A percentile compares a stretch with the other conserved stretches of the same genome.
Evolutionary conservation across 2,888 invertebrate species (phyloP).

Genomic region (Tuberolachnus salignus): DNA sequence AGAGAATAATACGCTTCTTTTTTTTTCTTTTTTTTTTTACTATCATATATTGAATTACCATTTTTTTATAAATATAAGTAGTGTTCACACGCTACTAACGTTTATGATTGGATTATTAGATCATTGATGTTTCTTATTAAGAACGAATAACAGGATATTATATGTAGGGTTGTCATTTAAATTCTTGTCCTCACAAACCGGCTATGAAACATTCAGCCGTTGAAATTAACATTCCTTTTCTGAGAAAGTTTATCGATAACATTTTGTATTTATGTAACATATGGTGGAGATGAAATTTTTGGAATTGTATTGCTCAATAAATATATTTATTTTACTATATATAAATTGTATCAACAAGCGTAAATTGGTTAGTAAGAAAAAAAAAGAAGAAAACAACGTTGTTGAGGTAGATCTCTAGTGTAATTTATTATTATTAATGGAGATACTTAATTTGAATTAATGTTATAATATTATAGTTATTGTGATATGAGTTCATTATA

Average conservation of each 20-base stretch:
- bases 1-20: too few relatives aligned
- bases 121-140: constrained; percentile 2
- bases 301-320: constrained; percentile 50
- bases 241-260: constrained; percentile 10
- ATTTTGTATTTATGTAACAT: constrained; percentile 13
- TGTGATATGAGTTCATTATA: constrained; percentile 45
- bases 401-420: constrained; percentile 41
- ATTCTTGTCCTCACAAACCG: neutral
- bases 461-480: constrained; percentile 38
- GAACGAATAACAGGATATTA: neutral
- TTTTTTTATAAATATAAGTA: constrained; percentile 23
- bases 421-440: constrained; percentile 16
- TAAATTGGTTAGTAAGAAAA: constrained; percentile 25
- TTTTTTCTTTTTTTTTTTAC: constrained; percentile 11
- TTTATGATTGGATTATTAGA: neutral
- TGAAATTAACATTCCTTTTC: constrained; percentile 42
- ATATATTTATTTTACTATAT: constrained; percentile 31
- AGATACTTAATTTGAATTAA: constrained; percentile 49
- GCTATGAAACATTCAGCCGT: neutral
- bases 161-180: neutral
- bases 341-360: constrained; percentile 28
- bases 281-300: constrained; percentile 25
- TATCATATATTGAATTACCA: constrained; percentile 26
- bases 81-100: constrained; percentile 4
- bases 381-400: constrained; percentile 6